Evolutionary conservation across 2,888 invertebrate genomes (phyloP), one percentile per base, ranked within the genome.

Genomic region (Orthosia incerta): DNA sequence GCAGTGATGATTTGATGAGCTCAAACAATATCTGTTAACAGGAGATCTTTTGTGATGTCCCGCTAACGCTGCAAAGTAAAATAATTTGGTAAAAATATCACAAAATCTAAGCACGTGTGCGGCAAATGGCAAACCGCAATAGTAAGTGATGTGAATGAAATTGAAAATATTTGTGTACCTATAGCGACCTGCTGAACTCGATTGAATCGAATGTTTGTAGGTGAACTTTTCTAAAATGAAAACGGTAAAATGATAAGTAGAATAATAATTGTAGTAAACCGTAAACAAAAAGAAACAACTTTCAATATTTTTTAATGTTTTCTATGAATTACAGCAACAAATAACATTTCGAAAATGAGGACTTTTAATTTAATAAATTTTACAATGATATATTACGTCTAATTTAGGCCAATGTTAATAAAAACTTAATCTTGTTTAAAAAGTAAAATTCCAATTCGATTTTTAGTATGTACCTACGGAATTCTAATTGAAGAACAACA

Each of bases 41-140:
- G 89, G 87, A 88, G 89, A 89, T 85, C 87, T 87, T 91, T 88
- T 86, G 81, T 76, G 89, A 84, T 84, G 91, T 85, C 88, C 88
- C 88, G 89, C 82, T 88, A 89, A 89, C 88, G 90, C 91, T 93
- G 92, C 88, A 94, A 95, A 93, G 87, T 91, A 92, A 93, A 94
- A 89, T 91, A 91, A 92, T 91, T 93, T 89, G 90, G 89, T 93
- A 94, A 95, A 95, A 95, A 95, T 95, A 95, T 95, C 94, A 95
- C 95, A 95, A 95, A 94, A 92, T 91, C 92, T 92, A 93, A 94
- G 95, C 96, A 96, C 96, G 95, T 96, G 96, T 96, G 95, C 96
- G 95, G 95, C 94, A 93, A 94, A 94, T 93, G 94, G 94, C 94
- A 95, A 95, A 94, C 94, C 93, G 95, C 94, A 95, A 91, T 91